Evolutionary conservation across 2,888 invertebrate genomes (phyloP).

Genomic region (Ceriagrion tenellum): DNA sequence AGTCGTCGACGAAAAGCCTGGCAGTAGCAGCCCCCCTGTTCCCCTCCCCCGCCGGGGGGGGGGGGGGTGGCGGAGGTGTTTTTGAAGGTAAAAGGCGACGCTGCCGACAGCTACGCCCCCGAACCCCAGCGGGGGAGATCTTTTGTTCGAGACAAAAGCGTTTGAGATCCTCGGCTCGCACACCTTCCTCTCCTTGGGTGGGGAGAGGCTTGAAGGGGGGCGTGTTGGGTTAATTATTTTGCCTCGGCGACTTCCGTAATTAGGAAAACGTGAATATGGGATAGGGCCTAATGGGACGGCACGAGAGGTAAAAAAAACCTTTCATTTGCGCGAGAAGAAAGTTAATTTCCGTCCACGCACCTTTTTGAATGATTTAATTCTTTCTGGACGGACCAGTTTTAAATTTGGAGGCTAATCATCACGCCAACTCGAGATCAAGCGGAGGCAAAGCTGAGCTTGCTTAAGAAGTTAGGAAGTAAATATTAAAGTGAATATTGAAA

Average conservation of each 20-base stretch:
- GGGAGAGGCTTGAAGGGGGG: background rate
- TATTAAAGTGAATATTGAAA: no score
- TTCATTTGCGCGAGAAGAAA: background rate
- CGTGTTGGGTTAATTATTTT: background rate
- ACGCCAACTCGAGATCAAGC: background rate
- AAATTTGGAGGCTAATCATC: background rate
- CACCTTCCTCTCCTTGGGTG: background rate
- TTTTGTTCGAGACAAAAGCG: background rate
- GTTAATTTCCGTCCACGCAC: background rate
- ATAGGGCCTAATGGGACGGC: background rate
- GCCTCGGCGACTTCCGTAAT: background rate
- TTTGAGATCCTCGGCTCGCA: background rate
- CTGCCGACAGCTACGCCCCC: background rate
- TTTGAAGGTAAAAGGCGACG: background rate
- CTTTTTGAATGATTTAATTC: background rate
- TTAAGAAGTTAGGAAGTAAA: no score
- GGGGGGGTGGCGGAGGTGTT: background rate
- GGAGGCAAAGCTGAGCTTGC: background rate
- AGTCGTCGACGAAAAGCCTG: background rate
- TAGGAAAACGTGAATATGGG: constrained; percentile 1
- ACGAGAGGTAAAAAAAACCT: background rate
- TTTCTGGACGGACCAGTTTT: no score
- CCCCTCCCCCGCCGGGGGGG: no score
- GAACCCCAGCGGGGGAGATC: background rate
- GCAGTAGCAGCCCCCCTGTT: background rate